Conservation (phyloP, 1,140 invertebrate species). For the Diorhabda carinulata region DNA sequence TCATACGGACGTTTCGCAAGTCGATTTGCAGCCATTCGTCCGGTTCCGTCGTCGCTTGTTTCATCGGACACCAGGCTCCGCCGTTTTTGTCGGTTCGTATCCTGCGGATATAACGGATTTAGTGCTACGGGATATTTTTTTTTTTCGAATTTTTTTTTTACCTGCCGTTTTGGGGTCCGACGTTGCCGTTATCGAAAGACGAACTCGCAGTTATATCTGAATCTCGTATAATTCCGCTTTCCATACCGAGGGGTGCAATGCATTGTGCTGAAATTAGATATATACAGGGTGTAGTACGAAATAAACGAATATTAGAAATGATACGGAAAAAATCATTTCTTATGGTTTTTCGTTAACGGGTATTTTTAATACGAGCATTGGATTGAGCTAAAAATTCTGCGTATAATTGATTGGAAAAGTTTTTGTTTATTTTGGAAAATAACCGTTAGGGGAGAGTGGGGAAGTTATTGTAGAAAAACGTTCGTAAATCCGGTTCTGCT, state of each 20-base stretch:
- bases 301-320: no score
- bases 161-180: conserved; percentile 89
- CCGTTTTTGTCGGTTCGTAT: conserved; percentile 72
- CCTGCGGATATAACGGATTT: conserved; percentile 52
- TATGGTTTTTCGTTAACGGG: no score
- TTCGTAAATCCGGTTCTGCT: no score
- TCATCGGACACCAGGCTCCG: conserved; percentile 82
- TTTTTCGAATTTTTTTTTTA: conserved; percentile 49
- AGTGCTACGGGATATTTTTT: no score
- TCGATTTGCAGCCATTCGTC: conserved; percentile 79
- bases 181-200: conserved; percentile 84
- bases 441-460: no score
- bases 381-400: no score
- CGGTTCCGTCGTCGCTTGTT: conserved; percentile 65
- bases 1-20: conserved; percentile 66
- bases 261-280: conserved; percentile 67
- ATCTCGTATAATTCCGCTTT: conserved; percentile 81
- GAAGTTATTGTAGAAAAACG: no score
- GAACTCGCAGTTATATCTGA: conserved; percentile 81
- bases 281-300: background rate
- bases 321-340: no score
- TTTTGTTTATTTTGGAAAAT: no score
- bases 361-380: no score
- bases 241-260: conserved; percentile 83
- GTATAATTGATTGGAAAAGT: no score